Evolutionary conservation across 2,113 vertebrate species (phyloP), one percentile per base, ranked within the genome.

Genomic region (Mus pahari): DNA sequence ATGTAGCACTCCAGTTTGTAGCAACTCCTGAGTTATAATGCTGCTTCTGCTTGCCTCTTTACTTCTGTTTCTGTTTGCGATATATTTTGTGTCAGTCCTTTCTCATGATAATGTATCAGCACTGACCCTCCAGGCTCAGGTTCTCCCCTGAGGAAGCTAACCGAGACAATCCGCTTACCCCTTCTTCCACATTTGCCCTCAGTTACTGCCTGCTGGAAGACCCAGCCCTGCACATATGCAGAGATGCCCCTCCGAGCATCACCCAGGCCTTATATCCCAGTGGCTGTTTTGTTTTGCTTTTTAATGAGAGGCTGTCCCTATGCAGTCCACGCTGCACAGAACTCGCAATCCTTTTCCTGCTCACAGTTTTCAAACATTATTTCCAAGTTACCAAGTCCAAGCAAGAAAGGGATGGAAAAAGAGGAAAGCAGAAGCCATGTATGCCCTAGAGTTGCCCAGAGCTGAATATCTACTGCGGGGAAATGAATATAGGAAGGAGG

Each of bases 51-150:
- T 68, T 75, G 36, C 64, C 9, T 84, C 60, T 19, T 73, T 55
- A 19, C 70, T 92, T 82, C 24, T 16, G 13, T 83, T 48, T 90
- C 71, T 58, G 66, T 89, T 11, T 66, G 42, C 92, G 81, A 84
- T 62, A 81, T 94, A 62, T 82, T 33, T 71, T n/a, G 88, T 71
- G 91, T 93, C 75, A 73, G 68, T 60, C 20, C 55, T 36, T n/a
- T 74, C 36, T 73, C 83, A 48, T 71, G 45, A 58, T 74, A 39
- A 53, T 91, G 3, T 33, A 24, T 10, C 77, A 13, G 36, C n/a
- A 14, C 5, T 74, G 55, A 91, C 39, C 39, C 50, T 87, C 42
- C 88, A 87, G 31, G 74, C 36, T 42, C n/a, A 22, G 20, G 7
- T 58, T 93, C 66, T 92, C 60, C 36, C 66, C 77, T 2, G 9